These are phyloP conservation scores for Rhabdomys dilectus DNA, from an alignment of 2,113 vertebrate species.

Conservation along the genomic window DNA sequence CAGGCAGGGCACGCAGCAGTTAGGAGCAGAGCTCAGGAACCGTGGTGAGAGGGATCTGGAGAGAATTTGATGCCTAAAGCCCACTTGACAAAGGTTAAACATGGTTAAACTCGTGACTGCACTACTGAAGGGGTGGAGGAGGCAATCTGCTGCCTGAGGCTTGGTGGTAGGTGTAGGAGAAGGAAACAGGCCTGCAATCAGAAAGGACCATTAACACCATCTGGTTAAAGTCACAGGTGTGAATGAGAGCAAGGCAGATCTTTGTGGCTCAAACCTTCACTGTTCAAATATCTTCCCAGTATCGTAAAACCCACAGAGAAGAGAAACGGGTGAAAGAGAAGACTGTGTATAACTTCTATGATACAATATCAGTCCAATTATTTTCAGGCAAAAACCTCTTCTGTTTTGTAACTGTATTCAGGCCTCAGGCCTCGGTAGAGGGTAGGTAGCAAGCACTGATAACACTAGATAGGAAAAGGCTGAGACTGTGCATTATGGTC, in stretches of 20 bases:
- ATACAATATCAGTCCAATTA: neutral
- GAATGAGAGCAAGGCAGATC: neutral
- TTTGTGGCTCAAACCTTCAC: neutral
- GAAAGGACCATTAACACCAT: neutral
- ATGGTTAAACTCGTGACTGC: neutral
- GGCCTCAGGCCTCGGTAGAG: neutral
- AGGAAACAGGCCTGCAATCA: neutral
- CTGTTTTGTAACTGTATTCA: neutral
- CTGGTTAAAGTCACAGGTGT: neutral
- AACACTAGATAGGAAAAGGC: neutral
- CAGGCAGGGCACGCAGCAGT: too few species aligned
- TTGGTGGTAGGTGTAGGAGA: neutral
- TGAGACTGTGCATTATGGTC: neutral
- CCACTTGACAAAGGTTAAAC: neutral
- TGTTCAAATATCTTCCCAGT: neutral
- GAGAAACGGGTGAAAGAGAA: neutral
- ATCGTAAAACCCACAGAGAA: neutral
- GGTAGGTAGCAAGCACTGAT: neutral
- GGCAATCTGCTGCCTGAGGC: neutral
- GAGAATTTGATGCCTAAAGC: neutral
- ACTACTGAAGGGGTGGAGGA: neutral
- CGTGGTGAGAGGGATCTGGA: neutral
- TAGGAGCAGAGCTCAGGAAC: neutral
- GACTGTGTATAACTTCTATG: neutral
- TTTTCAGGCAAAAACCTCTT: neutral